These are phyloP conservation scores for Brachyptera risi DNA, from an alignment of 2,888 invertebrate genomes.

Conservation along the genomic window DNA sequence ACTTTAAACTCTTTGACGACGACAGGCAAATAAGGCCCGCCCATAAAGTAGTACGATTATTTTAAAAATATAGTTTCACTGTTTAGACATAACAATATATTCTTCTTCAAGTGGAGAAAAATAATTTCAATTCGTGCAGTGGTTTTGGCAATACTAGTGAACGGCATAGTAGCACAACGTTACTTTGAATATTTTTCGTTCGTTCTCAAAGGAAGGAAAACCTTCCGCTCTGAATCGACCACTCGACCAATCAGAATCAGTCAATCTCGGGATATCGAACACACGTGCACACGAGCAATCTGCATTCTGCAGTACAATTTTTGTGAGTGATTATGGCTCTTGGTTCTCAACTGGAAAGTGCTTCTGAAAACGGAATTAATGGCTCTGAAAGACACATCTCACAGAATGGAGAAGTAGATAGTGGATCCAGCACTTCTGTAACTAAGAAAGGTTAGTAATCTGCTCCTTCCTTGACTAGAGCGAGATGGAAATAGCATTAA, in stretches of 20 bases:
- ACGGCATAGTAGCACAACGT: too few relatives aligned
- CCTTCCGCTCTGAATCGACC: too few relatives aligned
- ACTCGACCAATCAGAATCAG: conserved; percentile 30
- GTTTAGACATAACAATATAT: too few relatives aligned
- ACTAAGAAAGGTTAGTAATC: conserved; percentile 27
- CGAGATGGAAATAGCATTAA: neutral
- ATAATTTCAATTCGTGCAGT: too few relatives aligned
- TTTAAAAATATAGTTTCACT: too few relatives aligned
- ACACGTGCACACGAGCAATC: conserved; percentile 29
- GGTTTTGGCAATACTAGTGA: too few relatives aligned
- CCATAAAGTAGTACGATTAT: too few relatives aligned
- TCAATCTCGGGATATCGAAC: conserved; percentile 25
- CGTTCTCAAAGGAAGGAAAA: too few relatives aligned
- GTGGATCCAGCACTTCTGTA: conserved; percentile 24
- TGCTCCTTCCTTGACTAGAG: neutral
- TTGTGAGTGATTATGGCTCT: conserved; percentile 42
- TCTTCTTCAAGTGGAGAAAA: too few relatives aligned
- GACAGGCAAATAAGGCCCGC: too few relatives aligned
- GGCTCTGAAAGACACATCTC: conserved; percentile 21
- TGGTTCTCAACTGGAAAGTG: conserved; percentile 44
- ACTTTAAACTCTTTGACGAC: too few relatives aligned
- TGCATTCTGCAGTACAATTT: conserved; percentile 12
- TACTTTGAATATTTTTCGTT: too few relatives aligned
- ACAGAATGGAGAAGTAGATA: conserved; percentile 22
- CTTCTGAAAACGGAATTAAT: conserved; percentile 41